Evolutionary conservation across 2,113 vertebrate genomes (phyloP).

Genomic region (Poicephalus meyeri): DNA sequence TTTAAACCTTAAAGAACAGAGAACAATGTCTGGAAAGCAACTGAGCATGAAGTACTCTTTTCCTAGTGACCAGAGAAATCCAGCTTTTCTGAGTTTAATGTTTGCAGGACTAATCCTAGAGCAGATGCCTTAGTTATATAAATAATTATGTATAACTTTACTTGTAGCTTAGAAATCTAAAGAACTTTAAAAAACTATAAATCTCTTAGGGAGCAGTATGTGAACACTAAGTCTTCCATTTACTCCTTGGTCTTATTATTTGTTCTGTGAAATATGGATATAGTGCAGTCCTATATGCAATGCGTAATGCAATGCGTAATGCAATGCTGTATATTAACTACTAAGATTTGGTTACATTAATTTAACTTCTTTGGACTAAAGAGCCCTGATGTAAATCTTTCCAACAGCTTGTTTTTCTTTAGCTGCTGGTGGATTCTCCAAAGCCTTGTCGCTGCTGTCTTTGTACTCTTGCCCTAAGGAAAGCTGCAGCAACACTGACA

Average conservation of each 20-base stretch:
- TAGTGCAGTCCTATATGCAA: neutral
- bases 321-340: neutral
- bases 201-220: neutral
- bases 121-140: neutral
- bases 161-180: neutral
- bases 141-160: neutral
- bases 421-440: constrained; percentile 19
- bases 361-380: constrained; percentile 64
- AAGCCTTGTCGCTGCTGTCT: constrained; percentile 47
- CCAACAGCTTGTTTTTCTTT: constrained; percentile 7
- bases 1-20: constrained; percentile 43
- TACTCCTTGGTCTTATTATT: neutral
- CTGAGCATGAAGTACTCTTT: neutral
- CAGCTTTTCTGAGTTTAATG: neutral
- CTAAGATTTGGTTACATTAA: constrained; percentile 57
- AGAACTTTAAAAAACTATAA: neutral
- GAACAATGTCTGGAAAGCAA: neutral
- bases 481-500: constrained; percentile 40
- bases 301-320: neutral
- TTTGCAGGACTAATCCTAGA: neutral
- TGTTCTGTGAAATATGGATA: neutral
- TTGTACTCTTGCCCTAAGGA: constrained; percentile 47
- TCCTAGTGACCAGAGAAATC: neutral
- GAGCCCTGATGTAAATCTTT: constrained; percentile 55
- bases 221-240: neutral